These are phyloP conservation scores for Scaptomyza graminum DNA, from an alignment of 1,140 invertebrate genomes.

Conservation along the genomic window DNA sequence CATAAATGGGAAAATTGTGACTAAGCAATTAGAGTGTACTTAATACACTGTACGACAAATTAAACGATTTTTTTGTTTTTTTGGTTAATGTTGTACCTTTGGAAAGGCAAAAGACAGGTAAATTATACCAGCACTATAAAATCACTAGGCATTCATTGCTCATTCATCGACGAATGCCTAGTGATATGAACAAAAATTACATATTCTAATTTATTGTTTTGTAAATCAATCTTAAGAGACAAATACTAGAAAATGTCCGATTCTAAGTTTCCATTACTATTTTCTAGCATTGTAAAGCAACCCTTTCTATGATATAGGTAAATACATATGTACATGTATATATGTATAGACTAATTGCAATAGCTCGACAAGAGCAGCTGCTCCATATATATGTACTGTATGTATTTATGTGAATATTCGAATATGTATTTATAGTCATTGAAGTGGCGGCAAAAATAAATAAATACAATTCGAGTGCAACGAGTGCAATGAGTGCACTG, in stretches of 20 bases:
- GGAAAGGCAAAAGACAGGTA: too few relatives aligned
- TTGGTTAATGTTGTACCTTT: too few relatives aligned
- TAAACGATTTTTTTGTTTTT: background rate
- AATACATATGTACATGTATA: background rate
- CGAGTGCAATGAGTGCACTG: conserved; percentile 33
- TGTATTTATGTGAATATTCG: conserved; percentile 12
- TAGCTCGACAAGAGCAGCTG: conserved; percentile 32
- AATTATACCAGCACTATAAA: too few relatives aligned
- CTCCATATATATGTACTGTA: conserved; percentile 5
- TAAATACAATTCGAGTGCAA: conserved; percentile 32
- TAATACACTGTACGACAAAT: background rate
- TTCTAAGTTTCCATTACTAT: background rate
- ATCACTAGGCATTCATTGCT: too few relatives aligned
- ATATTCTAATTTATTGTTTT: too few relatives aligned
- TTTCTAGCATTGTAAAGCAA: background rate
- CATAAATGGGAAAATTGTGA: background rate
- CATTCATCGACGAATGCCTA: too few relatives aligned
- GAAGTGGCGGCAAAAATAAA: conserved; percentile 33
- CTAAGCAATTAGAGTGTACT: background rate
- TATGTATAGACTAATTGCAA: conserved; percentile 33
- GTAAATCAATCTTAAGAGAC: too few relatives aligned
- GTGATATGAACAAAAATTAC: too few relatives aligned
- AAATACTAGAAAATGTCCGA: background rate
- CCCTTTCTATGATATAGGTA: conserved; percentile 7
- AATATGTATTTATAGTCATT: conserved; percentile 31